Evolutionary conservation across 2,888 invertebrate genomes (phyloP).

Genomic region (Plagodis dolabraria): DNA sequence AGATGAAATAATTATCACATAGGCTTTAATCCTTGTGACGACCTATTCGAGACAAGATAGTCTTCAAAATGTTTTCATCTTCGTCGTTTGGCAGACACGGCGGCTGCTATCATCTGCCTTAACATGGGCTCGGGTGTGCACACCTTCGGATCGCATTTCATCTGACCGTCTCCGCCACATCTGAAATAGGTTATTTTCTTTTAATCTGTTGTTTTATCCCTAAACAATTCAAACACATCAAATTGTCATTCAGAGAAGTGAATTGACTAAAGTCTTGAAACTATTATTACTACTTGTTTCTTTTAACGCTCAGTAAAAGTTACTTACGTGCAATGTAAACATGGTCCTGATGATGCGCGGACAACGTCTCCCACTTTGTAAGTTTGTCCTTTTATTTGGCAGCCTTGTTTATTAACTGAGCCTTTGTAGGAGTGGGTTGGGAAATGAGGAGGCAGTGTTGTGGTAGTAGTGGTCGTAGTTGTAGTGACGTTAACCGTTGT

Average conservation of each 20-base stretch:
- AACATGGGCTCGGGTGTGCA: conserved; percentile 96
- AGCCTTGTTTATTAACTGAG: conserved; percentile 90
- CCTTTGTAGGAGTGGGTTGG: conserved; percentile 91
- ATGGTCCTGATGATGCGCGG: conserved; percentile 94
- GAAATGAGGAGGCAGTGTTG: conserved; percentile 93
- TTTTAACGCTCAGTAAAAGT: neutral
- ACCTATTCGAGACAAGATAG: conserved; percentile 54
- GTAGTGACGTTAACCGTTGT: conserved; percentile 92
- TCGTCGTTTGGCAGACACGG: conserved; percentile 89
- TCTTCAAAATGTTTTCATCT: conserved; percentile 83
- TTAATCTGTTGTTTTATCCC: no score
- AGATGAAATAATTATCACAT: conserved; percentile 75
- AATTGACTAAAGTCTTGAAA: no score
- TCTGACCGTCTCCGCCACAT: conserved; percentile 96
- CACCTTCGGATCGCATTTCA: conserved; percentile 96
- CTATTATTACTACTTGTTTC: no score
- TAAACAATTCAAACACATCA: no score
- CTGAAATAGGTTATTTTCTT: conserved; percentile 74
- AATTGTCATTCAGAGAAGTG: neutral
- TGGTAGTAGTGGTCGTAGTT: conserved; percentile 94
- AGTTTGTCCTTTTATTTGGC: conserved; percentile 93
- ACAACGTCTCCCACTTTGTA: conserved; percentile 95
- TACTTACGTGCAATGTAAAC: conserved; percentile 97
- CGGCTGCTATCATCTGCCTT: conserved; percentile 94
- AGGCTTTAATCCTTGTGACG: conserved; percentile 68